Base-by-base conservation (phyloP, 1,140 invertebrate species). In the Odontomachus brunneus region DNA sequence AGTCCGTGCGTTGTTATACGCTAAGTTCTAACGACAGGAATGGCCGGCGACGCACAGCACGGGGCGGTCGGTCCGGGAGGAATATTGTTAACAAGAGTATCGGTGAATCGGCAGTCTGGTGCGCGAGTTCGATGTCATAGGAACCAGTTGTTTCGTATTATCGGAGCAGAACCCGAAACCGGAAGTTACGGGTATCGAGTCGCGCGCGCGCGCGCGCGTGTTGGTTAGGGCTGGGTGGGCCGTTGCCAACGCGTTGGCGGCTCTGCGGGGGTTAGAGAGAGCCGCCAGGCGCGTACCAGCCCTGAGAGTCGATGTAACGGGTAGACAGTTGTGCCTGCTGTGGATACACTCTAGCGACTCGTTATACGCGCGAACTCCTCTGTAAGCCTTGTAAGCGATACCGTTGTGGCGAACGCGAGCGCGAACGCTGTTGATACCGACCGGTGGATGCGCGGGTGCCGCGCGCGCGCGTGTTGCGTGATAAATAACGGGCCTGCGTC, bases 381-480 rank as follows among this genome's bases (percentile, higher is more conserved):
- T 85, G 83, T 88, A 87, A 91, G 86, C 75, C 86, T 86, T 89
- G 92, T 91, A 91, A 92, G 90, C 90, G 91, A 92, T 92, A 92
- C 81, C 85, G 85, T 91, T 92, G 90, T 89, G 84, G 83, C 74
- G 51, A 29, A 57, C 49, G 15, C 55, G n/a, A 12, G 24, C 51
- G 49, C 57, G 62, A 4, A 7, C 38, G 73, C 71, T 85, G 75
- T 74, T 55, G 72, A 69, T 82, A 53, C 24, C 57, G 24, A 67
- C 14, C 53, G 63, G 15, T 53, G 49, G 62, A 85, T 74, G 78
- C 67, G 24, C 9, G 17, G 84, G 86, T 84, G 74, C 72, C 78
- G 86, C 83, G 63, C n/a, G 75, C 63, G 59, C 82, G 63, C n/a
- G 67, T 33, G 38, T 29, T 14, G 17, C 51, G 33, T 69, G 75